Base-by-base conservation (phyloP, 2,888 invertebrate genomes). In the Omphaloscelis lunosa region DNA sequence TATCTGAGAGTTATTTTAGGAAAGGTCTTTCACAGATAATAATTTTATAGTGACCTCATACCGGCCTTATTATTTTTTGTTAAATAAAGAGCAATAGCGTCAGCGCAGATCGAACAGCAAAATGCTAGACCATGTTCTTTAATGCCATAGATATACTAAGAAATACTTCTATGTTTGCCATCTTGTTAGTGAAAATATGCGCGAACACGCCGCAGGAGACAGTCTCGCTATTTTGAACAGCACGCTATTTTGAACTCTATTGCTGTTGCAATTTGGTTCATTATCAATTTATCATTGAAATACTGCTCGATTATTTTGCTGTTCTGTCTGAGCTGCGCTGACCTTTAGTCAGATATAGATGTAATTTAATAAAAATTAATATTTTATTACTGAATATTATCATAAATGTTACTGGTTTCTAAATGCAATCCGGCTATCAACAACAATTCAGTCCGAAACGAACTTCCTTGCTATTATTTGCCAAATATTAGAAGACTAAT, bases 401-500 rank as follows among this genome's bases (percentile, higher is more conserved):
- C 7, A 39, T 53, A 15, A 58, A 80, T 27, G 15, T 39, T 34
- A 34, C 23, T 58, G 39, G 9, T 78, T 61, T 75, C 3, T 20
- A 53, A 34, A 53, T 58, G 9, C 15, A 51, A n/a, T 34, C 17
- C 23, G 23, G 41, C 29, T 27, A 39, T 39, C 17, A 58, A 27
- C 23, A 70, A 41, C 23, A 62, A 58, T 8, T 17, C 78, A 41
- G 39, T 56, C 48, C 56, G 20, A 77, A 68, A 77, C n/a, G 27
- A 59, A 70, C 48, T 61, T 77, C 58, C 53, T 72, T 72, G 67
- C n/a, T 84, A 72, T 79, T 56, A 80, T 80, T 81, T 81, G 85
- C 84, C 85, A 81, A 81, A 81, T 72, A 80, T 65, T 72, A 70
- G 82, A 84, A 80, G 68, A 81, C 80, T 79, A 80, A 79, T 53